phyloP scores from a whole-genome alignment of 2,797 vertebrate genomes.

The Poecilia picta region DNA sequence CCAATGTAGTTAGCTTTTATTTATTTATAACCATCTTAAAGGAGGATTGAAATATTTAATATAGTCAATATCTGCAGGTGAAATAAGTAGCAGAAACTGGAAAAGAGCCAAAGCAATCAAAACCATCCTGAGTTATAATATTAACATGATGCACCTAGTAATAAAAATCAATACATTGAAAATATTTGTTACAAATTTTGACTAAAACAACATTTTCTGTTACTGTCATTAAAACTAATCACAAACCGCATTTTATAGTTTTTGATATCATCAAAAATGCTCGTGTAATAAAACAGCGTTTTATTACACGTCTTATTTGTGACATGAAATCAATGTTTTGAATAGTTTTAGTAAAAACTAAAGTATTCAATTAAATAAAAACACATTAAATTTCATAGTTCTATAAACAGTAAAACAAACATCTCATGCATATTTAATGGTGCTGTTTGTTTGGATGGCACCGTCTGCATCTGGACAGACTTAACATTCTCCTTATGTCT shows the following conservation, averaged over 20 bases:
- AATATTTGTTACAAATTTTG: neutral
- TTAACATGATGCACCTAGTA: neutral
- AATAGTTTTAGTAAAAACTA: neutral
- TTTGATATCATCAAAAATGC: neutral
- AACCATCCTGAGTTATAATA: neutral
- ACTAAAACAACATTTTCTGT: neutral
- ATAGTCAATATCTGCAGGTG: neutral
- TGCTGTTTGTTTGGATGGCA: neutral
- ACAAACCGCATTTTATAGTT: neutral
- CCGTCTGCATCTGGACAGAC: neutral
- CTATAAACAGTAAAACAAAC: neutral
- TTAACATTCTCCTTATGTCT: neutral
- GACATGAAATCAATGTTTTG: neutral
- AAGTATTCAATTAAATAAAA: neutral
- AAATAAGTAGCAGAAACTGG: neutral
- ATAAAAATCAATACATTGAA: neutral
- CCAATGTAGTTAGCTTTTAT: neutral
- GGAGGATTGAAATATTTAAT: neutral
- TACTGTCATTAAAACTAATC: neutral
- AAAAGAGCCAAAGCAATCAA: neutral
- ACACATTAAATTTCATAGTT: neutral
- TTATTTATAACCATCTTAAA: neutral
- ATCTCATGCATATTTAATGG: neutral
- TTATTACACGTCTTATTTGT: neutral
- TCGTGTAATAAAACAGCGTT: neutral